Conservation (phyloP, 2,113 vertebrate genomes). For the Corvus cornix region DNA sequence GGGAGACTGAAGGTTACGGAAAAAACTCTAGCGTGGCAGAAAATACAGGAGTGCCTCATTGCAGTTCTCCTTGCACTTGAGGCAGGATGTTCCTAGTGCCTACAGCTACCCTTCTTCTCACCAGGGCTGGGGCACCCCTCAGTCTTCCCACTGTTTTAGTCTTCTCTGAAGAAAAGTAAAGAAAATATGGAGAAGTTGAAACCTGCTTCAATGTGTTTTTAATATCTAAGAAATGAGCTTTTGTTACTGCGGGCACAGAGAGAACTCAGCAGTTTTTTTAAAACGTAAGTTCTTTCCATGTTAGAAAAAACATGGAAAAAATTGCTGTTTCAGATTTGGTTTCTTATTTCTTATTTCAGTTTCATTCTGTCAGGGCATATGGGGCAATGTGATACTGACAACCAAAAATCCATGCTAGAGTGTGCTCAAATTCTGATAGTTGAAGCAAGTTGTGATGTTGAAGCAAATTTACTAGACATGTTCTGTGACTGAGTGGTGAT, state of each 20-base stretch:
- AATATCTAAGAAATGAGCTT: neutral
- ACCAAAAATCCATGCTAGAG: neutral
- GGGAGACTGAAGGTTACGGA: neutral
- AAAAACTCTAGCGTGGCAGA: neutral
- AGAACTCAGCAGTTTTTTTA: neutral
- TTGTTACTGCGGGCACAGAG: neutral
- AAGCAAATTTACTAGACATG: neutral
- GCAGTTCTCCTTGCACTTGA: neutral
- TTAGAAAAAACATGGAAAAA: neutral
- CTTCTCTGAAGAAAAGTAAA: neutral
- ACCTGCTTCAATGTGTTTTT: neutral
- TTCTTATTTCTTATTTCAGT: neutral
- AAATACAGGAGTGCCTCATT: fast-evolving
- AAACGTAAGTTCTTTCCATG: fast-evolving
- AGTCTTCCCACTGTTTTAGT: neutral
- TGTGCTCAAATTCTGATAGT: neutral
- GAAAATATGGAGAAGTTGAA: neutral
- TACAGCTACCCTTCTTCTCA: neutral
- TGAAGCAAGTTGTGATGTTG: neutral
- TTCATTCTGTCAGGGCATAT: neutral
- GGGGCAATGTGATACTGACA: neutral
- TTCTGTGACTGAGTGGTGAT: neutral
- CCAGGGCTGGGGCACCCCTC: neutral
- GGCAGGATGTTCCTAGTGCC: neutral
- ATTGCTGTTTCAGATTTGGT: neutral